Base-by-base conservation (phyloP, 2,797 vertebrate genomes). In the Etheostoma perlongum region DNA sequence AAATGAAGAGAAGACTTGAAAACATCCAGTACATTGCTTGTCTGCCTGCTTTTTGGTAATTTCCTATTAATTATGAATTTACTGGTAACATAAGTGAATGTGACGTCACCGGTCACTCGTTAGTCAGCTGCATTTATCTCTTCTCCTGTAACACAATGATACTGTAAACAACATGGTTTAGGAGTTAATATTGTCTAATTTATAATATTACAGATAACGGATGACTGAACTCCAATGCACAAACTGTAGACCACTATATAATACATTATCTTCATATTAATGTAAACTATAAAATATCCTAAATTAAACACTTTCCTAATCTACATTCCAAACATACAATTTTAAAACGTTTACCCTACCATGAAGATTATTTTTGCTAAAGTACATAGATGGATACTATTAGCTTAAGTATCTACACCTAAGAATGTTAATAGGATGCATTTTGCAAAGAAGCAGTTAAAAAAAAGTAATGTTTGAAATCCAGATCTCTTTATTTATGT, bases 401-500 rank as follows among this genome's bases (percentile, higher is more conserved):
- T 4, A 46, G 49, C 16, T 8, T 19, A 19, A 33, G 4, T 52
- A 15, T 36, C 7, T 33, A 23, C 8, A 49, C 21, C 4, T 14
- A 23, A 10, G 11, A 11, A 49, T 25, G 16, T 68, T 53, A 3
- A 58, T 66, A 10, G 30, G 14, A 27, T 11, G 42, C 36, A 27
- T 30, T 63, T 13, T 57, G 33, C 16, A 36, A 27, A 44, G 52
- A 54, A 2, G 1, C 21, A 44, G 40, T n/a, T 16, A 60, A 72
- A 30, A 59, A 58, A 62, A 8, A 57, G 69, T 21, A 72, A 55
- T 6, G 13, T 46, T 27, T 71, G 1, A 8, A 49, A n/a, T 60
- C 76, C 1, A 69, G 51, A 76, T 71, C 12, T 23, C 21, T 87
- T 83, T 85, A 84, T 86, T 89, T 9, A 47, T 19, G 23, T 65